Percentiles rank a stretch among this genome's conserved stretches.
Evolutionary conservation across 2,888 invertebrate species (phyloP).

Genomic region (Bombylius major): DNA sequence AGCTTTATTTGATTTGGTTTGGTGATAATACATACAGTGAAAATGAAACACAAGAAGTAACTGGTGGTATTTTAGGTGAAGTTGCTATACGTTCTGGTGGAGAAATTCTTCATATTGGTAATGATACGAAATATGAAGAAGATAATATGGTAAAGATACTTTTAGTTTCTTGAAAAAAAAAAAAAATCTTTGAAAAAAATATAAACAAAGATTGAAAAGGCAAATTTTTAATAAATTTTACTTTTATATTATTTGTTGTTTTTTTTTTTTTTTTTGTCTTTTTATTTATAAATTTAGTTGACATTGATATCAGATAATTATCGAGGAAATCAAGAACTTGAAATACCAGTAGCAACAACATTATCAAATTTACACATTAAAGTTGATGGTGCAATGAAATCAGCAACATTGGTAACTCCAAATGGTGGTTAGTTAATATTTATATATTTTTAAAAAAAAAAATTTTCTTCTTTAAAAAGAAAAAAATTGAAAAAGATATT

Average conservation of each 20-base stretch:
- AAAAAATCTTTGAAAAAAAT: background rate
- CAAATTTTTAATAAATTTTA: too few relatives aligned
- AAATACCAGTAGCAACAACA: conserved; percentile 32
- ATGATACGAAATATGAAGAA: conserved; percentile 30
- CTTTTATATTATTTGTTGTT: background rate
- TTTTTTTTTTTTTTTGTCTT: conserved; percentile 1
- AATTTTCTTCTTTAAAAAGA: background rate
- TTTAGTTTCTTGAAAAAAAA: background rate
- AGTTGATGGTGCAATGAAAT: conserved; percentile 31
- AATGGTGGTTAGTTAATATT: conserved; percentile 34
- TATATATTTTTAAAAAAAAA: background rate
- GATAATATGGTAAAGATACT: conserved; percentile 28
- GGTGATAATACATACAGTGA: conserved; percentile 33
- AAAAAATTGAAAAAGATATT: too few relatives aligned
- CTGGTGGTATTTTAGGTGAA: conserved; percentile 36
- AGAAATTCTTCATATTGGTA: conserved; percentile 35
- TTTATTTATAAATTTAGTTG: conserved; percentile 17
- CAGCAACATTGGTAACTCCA: conserved; percentile 34
- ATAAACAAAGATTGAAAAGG: background rate
- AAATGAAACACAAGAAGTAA: conserved; percentile 32
- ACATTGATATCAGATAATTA: conserved; percentile 29
- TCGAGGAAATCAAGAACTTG: conserved; percentile 29
- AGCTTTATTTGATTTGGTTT: conserved; percentile 41
- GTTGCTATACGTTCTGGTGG: conserved; percentile 38
- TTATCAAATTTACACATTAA: conserved; percentile 33